Evolutionary conservation across 2,888 invertebrate genomes (phyloP), one percentile per base, ranked within the genome.

Genomic region (Cyaniris semiargus): DNA sequence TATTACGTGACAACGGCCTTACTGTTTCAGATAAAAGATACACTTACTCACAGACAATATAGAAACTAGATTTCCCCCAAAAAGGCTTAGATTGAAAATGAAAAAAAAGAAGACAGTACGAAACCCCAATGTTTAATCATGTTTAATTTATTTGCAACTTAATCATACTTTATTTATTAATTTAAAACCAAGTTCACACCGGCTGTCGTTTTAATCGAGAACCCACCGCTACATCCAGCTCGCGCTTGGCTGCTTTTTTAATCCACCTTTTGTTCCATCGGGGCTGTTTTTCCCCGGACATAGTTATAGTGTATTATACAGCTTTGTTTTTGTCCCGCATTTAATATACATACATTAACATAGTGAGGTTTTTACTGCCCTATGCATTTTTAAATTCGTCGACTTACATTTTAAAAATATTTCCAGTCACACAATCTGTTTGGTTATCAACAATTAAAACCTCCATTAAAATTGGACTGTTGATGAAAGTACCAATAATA

Each of bases 321-420:
- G 84, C 84, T 84, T 85, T 82, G 84, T 84, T 88, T 80, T 81
- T 88, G 87, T 87, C 86, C 83, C 82, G 79, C 81, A 82, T 85
- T 87, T 89, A 44, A 88, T 87, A 87, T 85, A 83, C 84, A 84
- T 82, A 82, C 82, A 85, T 84, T 90, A 86, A 86, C 88, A 88
- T 89, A 88, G 87, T 84, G 82, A 82, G 80, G 77, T 79, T 80
- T 81, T 80, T 78, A 70, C 48, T n/a, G 70, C 21, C 76, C 70
- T 66, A 53, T 70, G 53, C 31, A 70, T 76, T 76, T 66, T 76
- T 76, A 76, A 76, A 76, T 31, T 27, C 38, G 75, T 77, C 70
- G 31, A 58, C 8, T 58, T 58, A 56, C 1, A 23, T 60, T 23
- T 23, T 13, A 60, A 60, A 60, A 60, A 60, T 60, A 60, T 60